phyloP scores from a whole-genome alignment of 2,797 vertebrate genomes.

The Chaetodon trifasciatus region DNA sequence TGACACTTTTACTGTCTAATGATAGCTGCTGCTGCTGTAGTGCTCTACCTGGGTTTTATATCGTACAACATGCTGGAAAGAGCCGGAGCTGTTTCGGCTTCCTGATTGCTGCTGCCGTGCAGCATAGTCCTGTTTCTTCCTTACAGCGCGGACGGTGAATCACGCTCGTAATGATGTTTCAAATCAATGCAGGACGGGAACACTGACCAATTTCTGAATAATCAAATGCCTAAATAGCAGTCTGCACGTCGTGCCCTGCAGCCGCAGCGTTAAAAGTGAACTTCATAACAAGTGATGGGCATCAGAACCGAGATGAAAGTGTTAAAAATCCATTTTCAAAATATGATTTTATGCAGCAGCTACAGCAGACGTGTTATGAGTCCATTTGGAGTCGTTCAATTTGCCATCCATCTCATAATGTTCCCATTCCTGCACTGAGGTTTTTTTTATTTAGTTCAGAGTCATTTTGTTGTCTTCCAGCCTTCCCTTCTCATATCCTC shows the following conservation, averaged over 20 bases:
- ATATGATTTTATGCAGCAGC: constrained; percentile 48
- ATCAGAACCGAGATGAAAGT: constrained; percentile 43
- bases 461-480: constrained; percentile 69
- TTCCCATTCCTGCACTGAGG: constrained; percentile 38
- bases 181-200: background rate
- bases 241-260: constrained; percentile 10
- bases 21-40: constrained; percentile 67
- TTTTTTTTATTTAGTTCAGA: constrained; percentile 41
- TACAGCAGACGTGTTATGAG: constrained; percentile 64
- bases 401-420: constrained; percentile 62
- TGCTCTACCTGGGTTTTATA: constrained; percentile 54
- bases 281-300: constrained; percentile 13
- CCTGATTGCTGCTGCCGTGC: constrained; percentile 38
- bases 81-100: constrained; percentile 10
- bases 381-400: constrained; percentile 65
- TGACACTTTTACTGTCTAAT: constrained; percentile 70
- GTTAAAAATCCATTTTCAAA: constrained; percentile 58
- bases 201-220: constrained; percentile 14
- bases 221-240: constrained; percentile 21
- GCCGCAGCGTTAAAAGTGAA: constrained; percentile 9
- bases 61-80: constrained; percentile 22
- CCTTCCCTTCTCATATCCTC: constrained; percentile 64
- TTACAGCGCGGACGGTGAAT: background rate
- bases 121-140: background rate
- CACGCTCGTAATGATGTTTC: background rate